Base-by-base conservation (phyloP, 2,888 invertebrate genomes). In the Orchesellides sinensis region DNA sequence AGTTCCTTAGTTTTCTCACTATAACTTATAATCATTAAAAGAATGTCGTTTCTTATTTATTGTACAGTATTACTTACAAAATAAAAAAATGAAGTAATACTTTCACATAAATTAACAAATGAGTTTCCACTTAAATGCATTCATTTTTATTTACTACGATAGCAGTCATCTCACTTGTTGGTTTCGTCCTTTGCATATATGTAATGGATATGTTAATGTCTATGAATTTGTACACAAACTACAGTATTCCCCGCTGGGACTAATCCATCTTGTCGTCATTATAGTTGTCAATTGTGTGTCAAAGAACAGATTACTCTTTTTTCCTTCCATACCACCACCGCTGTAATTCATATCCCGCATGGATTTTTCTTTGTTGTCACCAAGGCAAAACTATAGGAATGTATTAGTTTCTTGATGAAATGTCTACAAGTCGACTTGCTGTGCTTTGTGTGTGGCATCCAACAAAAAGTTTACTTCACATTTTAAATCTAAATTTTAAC, bases 231-330 rank as follows among this genome's bases (percentile, higher is more conserved):
- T 14, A 40, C 40, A 8, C 40, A 40, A 40, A 10, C n/a, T 40
- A 40, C 10, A 8, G 35, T 35, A 35, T n/a, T 40, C 40, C 40
- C 40, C 52, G 21, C 52, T 52, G 52, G 23, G 35, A 74, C 63
- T 63, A 74, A 74, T 74, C 73, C 63, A 74, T 74, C 73, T 74
- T 74, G 73, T 74, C 61, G 63, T 74, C 73, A 74, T 74, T 74
- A 63, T 74, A 49, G 12, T 59, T 74, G 73, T 74, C 59, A 72
- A 72, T 61, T 72, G 59, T 70, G 70, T 70, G n/a, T n/a, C 40
- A 40, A 40, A 40, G 40, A 40, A 40, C 70, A 56, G 23, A 54
- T 54, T 56, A 40, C 35, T 21, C 10, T 14, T 59, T n/a, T 59
- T 10, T 56, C 3, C 19, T 19, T 21, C 25, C 23, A 23, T 5